These are phyloP conservation scores for Dromiciops gliroides DNA, from an alignment of 2,113 vertebrate species.

Conservation along the genomic window DNA sequence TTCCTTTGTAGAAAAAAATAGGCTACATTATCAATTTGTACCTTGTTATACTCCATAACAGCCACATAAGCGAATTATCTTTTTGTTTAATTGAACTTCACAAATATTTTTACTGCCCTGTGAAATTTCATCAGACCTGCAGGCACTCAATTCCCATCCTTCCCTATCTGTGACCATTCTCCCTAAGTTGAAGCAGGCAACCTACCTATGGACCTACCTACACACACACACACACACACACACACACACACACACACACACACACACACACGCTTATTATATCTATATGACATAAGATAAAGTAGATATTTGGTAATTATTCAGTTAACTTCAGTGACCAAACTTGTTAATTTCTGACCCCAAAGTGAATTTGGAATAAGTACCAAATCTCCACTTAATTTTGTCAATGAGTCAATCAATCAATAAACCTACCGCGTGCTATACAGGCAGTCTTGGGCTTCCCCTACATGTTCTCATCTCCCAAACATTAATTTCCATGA, in stretches of 20 bases:
- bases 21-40: conserved; percentile 69
- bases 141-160: conserved; percentile 60
- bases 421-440: not conserved
- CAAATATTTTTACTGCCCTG: conserved; percentile 46
- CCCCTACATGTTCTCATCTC: conserved; percentile 15
- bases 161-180: conserved; percentile 23
- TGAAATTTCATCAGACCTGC: conserved; percentile 57
- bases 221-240: conserved; percentile 17
- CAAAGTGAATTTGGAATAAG: conserved; percentile 3
- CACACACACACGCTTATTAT: conserved; percentile 25
- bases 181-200: conserved; percentile 13
- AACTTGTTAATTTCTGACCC: conserved; percentile 31
- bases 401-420: not conserved
- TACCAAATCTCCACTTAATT: conserved; percentile 13
- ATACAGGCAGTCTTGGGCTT: not conserved
- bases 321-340: conserved; percentile 38
- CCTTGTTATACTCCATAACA: conserved; percentile 67
- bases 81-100: conserved; percentile 68
- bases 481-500: conserved; percentile 49
- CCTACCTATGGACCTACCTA: not conserved
- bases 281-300: conserved; percentile 28
- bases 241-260: conserved; percentile 35
- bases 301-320: conserved; percentile 40
- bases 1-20: conserved; percentile 67
- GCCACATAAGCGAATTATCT: conserved; percentile 56